Evolutionary conservation across 2,888 invertebrate genomes (phyloP).

Genomic region (Nomada fabriciana): DNA sequence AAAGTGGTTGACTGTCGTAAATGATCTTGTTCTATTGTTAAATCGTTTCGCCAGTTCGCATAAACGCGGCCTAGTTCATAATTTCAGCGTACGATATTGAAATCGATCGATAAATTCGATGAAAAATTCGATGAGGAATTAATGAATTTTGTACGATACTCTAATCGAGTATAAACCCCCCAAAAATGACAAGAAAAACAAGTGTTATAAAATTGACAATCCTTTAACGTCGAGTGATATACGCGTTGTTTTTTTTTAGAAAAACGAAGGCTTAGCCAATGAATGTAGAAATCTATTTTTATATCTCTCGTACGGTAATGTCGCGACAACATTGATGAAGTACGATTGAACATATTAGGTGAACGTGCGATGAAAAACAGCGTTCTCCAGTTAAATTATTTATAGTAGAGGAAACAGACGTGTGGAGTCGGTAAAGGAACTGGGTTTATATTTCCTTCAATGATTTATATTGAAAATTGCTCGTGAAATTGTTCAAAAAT

Average conservation of each 20-base stretch:
- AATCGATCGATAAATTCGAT: slow-evolving; percentile 15
- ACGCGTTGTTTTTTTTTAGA: slow-evolving; percentile 43
- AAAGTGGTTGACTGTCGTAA: slow-evolving; percentile 1
- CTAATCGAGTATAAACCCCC: not conserved
- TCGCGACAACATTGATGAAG: slow-evolving; percentile 21
- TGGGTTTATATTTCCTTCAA: slow-evolving; percentile 3
- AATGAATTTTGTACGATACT: slow-evolving; percentile 13
- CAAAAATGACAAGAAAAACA: not conserved
- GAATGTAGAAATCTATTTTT: slow-evolving; percentile 77
- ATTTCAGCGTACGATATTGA: slow-evolving; percentile 1
- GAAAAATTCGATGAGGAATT: not conserved
- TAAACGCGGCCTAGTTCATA: slow-evolving; percentile 52
- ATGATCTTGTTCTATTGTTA: slow-evolving; percentile 34
- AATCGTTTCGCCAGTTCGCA: slow-evolving; percentile 23
- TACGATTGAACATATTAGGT: slow-evolving; percentile 36
- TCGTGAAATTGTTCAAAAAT: not conserved
- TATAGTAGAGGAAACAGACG: not conserved
- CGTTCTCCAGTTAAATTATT: slow-evolving; percentile 17
- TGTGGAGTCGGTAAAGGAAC: slow-evolving; percentile 6
- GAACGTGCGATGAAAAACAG: slow-evolving; percentile 8
- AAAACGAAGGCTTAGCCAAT: slow-evolving; percentile 40
- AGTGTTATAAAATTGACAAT: slow-evolving; percentile 42
- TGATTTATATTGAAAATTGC: not conserved
- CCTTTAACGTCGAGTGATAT: slow-evolving; percentile 36
- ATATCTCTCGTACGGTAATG: slow-evolving; percentile 68